Percentiles rank a stretch among this genome's conserved stretches.
phyloP scores from a whole-genome alignment of 2,113 vertebrate genomes.

The Catharus bicknelli region DNA sequence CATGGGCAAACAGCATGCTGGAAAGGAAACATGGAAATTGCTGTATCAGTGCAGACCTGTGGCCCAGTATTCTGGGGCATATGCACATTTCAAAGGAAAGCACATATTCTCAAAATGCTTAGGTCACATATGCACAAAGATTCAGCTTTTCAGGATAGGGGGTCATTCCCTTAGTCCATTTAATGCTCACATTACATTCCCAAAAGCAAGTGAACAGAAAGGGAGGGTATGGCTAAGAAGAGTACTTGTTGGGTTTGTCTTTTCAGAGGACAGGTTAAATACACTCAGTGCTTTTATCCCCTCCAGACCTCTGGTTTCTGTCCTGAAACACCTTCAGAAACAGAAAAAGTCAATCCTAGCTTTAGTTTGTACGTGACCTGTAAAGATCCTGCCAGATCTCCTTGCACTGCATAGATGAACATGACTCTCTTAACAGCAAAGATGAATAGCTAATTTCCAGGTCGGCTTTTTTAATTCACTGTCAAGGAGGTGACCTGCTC shows the following conservation, averaged over 20 bases:
- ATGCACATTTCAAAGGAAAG: not conserved
- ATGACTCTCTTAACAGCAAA: not conserved
- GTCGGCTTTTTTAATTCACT: not conserved
- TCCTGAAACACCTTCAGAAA: slow-evolving; percentile 23
- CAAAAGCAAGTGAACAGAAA: not conserved
- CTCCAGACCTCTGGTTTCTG: slow-evolving; percentile 12
- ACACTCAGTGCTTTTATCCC: not conserved
- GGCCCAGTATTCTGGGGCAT: not conserved
- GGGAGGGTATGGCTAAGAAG: not conserved
- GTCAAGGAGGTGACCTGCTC: slow-evolving; percentile 1
- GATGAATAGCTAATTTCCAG: slow-evolving; percentile 34
- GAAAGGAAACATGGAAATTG: not conserved
- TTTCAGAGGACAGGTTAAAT: not conserved
- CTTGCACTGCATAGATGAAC: not conserved
- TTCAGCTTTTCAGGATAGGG: not conserved
- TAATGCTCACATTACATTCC: not conserved
- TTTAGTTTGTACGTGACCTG: not conserved
- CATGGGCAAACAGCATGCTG: not conserved
- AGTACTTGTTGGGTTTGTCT: not conserved
- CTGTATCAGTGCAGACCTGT: not conserved
- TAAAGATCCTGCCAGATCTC: slow-evolving; percentile 14
- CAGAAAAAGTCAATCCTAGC: not conserved
- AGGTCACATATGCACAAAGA: not conserved
- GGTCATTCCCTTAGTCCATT: not conserved
- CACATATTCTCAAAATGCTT: not conserved